Conservation (phyloP, 2,888 invertebrate species). For the Drosophila acutilabella region DNA sequence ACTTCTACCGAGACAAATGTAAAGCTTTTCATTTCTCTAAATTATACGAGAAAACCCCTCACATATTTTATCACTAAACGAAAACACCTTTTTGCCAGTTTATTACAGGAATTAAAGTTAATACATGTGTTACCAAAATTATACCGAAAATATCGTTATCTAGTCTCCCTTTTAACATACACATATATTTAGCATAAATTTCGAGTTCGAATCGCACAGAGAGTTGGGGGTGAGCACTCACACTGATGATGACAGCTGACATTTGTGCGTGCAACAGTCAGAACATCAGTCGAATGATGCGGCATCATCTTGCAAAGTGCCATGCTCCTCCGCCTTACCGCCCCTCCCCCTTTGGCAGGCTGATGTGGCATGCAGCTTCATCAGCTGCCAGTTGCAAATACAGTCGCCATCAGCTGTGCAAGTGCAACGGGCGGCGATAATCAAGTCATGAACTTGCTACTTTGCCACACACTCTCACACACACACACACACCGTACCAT, state of each 20-base stretch:
- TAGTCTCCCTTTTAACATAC: neutral
- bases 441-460: constrained; percentile 68
- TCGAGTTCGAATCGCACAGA: constrained; percentile 9
- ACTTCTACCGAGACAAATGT: no score
- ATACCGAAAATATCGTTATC: neutral
- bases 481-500: constrained; percentile 1
- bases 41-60: no score
- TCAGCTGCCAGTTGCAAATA: constrained; percentile 72
- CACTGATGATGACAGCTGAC: constrained; percentile 35
- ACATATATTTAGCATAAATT: constrained; percentile 11
- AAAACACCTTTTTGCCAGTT: no score
- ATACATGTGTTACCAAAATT: neutral
- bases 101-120: no score
- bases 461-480: constrained; percentile 2
- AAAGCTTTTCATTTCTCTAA: neutral
- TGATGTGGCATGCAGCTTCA: constrained; percentile 55
- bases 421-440: constrained; percentile 73
- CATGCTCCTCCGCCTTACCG: neutral
- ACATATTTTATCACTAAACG: no score
- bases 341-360: neutral
- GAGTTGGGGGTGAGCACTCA: constrained; percentile 6
- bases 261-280: constrained; percentile 10
- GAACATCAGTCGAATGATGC: constrained; percentile 30
- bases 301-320: constrained; percentile 7
- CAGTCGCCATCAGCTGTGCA: constrained; percentile 67